phyloP scores from a whole-genome alignment of 2,888 invertebrate genomes.

The Rhabditophanes sp. region DNA sequence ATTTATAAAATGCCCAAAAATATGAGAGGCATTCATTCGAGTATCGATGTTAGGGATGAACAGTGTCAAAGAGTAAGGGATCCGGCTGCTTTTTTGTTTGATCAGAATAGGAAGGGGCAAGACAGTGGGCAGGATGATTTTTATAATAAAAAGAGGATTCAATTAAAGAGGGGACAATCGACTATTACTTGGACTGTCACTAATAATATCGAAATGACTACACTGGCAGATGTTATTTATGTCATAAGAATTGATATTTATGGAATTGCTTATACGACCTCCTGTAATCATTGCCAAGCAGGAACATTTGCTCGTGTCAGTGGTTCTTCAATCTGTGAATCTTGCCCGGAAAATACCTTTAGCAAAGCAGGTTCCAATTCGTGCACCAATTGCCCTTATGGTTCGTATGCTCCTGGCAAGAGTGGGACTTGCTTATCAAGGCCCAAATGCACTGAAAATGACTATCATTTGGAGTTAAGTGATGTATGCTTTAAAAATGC shows the following conservation, averaged over 20 bases:
- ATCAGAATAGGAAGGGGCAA: no score
- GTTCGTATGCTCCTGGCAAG: no score
- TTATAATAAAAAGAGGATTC: constrained; percentile 21
- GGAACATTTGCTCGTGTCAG: constrained; percentile 44
- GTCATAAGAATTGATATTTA: constrained; percentile 30
- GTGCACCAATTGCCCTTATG: constrained; percentile 46
- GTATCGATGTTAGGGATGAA: constrained; percentile 35
- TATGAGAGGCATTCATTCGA: constrained; percentile 22
- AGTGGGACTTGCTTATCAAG: constrained; percentile 4
- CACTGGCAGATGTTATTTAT: constrained; percentile 39
- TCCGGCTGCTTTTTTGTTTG: neutral
- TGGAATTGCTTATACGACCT: constrained; percentile 52
- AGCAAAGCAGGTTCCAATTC: constrained; percentile 47
- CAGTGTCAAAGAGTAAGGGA: constrained; percentile 38
- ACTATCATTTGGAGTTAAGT: no score
- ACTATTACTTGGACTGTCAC: constrained; percentile 51
- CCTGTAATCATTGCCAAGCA: constrained; percentile 46
- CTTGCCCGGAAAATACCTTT: constrained; percentile 49
- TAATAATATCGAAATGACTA: constrained; percentile 36
- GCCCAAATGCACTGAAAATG: no score
- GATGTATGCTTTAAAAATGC: no score
- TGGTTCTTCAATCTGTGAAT: constrained; percentile 48
- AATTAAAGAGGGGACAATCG: constrained; percentile 49
- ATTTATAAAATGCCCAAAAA: constrained; percentile 45
- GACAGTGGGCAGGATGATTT: no score